Evolutionary conservation across 2,797 vertebrate species (phyloP).

Genomic region (Erpetoichthys calabaricus): DNA sequence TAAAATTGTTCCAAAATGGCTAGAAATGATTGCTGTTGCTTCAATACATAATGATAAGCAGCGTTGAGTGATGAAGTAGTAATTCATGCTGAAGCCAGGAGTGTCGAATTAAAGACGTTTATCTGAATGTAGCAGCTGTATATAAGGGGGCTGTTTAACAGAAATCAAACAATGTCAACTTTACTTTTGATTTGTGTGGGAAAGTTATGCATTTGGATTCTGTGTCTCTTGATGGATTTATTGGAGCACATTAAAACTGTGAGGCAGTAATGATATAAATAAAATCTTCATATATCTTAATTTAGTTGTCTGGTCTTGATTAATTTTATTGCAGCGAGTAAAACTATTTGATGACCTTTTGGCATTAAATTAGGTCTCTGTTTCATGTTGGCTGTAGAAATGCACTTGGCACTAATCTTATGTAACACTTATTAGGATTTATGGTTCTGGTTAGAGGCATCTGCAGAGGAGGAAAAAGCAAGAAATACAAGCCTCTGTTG

Average conservation of each 20-base stretch:
- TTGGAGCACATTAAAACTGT: not conserved
- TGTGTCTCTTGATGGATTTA: too few relatives aligned
- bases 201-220: too few relatives aligned
- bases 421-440: slow-evolving; percentile 1
- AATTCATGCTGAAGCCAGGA: slow-evolving; percentile 44
- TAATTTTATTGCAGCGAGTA: not conserved
- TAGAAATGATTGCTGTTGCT: not conserved
- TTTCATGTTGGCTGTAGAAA: not conserved
- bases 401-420: not conserved
- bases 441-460: not conserved
- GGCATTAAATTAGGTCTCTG: slow-evolving; percentile 1
- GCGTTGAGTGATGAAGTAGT: slow-evolving; percentile 38
- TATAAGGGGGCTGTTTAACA: slow-evolving; percentile 15
- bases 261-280: slow-evolving; percentile 3
- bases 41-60: slow-evolving; percentile 9
- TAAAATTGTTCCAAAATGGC: not conserved
- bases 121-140: slow-evolving; percentile 46
- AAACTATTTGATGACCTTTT: not conserved
- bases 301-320: not conserved
- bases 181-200: too few relatives aligned
- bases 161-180: too few relatives aligned
- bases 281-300: slow-evolving; percentile 1
- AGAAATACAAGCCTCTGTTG: not conserved
- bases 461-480: slow-evolving; percentile 1
- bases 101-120: slow-evolving; percentile 38